A percentile compares a stretch with the other conserved stretches of the same genome.
These are phyloP conservation scores for Apocheima hispidaria DNA, from an alignment of 2,888 invertebrate species.

Conservation along the genomic window DNA sequence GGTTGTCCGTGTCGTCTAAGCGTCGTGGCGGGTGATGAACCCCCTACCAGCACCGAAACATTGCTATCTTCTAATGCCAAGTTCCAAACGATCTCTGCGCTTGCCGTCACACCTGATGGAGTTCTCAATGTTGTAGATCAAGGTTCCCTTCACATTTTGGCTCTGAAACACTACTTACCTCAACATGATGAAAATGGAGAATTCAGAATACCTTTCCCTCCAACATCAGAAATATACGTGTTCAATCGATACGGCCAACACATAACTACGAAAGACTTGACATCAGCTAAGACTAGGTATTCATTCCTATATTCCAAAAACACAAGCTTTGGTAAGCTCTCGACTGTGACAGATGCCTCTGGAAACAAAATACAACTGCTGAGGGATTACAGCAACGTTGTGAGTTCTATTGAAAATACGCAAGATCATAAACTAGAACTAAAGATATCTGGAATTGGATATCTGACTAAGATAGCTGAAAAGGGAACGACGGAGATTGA, in stretches of 20 bases:
- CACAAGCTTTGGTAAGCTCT: constrained; percentile 97
- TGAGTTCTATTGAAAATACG: constrained; percentile 97
- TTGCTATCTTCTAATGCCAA: constrained; percentile 95
- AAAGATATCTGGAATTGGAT: constrained; percentile 96
- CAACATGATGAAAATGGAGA: constrained; percentile 95
- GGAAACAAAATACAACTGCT: constrained; percentile 97
- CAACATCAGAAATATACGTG: constrained; percentile 96
- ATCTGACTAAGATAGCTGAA: constrained; percentile 94
- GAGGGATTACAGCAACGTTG: constrained; percentile 96
- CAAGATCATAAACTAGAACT: constrained; percentile 97
- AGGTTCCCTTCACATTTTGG: constrained; percentile 93
- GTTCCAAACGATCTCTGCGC: constrained; percentile 94
- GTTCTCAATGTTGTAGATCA: constrained; percentile 98
- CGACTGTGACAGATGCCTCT: constrained; percentile 97
- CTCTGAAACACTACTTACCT: constrained; percentile 94
- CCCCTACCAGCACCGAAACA: constrained; percentile 93
- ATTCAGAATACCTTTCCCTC: constrained; percentile 97
- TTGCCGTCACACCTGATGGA: constrained; percentile 98
- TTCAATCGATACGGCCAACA: constrained; percentile 99
- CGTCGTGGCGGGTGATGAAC: constrained; percentile 86
- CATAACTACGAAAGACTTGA: constrained; percentile 96
- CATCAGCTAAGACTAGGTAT: constrained; percentile 97
- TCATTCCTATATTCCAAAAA: constrained; percentile 99
- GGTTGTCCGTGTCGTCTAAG: constrained; percentile 82
- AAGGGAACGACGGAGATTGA: constrained; percentile 96